A percentile compares a stretch with the other conserved stretches of the same genome.
Conservation (phyloP, 2,113 vertebrate species). For the Electrona antarctica region DNA sequence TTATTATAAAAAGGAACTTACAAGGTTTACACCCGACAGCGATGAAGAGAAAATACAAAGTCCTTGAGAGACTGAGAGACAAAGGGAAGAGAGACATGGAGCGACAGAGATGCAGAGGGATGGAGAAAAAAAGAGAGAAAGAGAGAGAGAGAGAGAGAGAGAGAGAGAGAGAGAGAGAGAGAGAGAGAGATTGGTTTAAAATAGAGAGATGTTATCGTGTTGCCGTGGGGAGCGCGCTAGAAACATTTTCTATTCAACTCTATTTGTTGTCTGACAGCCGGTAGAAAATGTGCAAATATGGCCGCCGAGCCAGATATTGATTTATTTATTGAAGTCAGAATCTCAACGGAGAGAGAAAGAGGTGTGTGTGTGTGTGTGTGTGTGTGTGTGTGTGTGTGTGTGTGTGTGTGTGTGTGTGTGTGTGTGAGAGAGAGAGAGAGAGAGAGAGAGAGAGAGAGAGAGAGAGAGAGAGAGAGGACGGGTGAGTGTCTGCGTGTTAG, state of each 20-base stretch:
- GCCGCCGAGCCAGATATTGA: constrained; percentile 52
- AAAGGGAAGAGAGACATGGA: neutral
- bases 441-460: constrained; percentile 4
- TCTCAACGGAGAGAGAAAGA: neutral
- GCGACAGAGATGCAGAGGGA: no score
- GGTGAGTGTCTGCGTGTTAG: neutral
- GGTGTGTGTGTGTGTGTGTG: no score
- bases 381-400: no score
- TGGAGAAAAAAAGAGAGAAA: neutral
- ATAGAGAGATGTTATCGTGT: constrained; percentile 58
- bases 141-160: constrained; percentile 10
- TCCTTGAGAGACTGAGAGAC: constrained; percentile 1
- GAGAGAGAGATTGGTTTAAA: constrained; percentile 12
- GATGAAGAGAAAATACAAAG: neutral
- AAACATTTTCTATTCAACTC: constrained; percentile 62
- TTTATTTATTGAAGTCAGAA: constrained; percentile 61
- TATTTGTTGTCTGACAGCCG: constrained; percentile 60
- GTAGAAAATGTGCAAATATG: constrained; percentile 65
- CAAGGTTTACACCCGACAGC: constrained; percentile 9
- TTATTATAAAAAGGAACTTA: no score
- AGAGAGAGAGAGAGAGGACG: neutral
- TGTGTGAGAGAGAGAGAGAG: neutral
- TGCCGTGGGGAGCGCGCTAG: constrained; percentile 40
- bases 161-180: constrained; percentile 6
- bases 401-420: no score